Conservation (phyloP, 1,140 invertebrate genomes). For the Meteorus sp. region DNA sequence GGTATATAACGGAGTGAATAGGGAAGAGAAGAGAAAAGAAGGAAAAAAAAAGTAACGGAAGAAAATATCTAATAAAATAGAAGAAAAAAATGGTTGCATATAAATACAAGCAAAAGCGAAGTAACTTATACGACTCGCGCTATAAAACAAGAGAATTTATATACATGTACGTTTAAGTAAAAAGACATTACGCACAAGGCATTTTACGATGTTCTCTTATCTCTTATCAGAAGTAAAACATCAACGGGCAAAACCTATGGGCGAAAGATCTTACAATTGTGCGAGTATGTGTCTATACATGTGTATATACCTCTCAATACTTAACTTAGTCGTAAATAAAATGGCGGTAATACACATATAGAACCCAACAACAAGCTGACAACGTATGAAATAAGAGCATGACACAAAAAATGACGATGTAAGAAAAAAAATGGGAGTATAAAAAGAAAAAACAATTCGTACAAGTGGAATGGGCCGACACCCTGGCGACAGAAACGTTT, state of each 20-base stretch:
- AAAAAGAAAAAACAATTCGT: conserved; percentile 18
- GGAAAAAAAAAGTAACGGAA: background rate
- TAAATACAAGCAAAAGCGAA: background rate
- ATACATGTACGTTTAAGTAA: background rate
- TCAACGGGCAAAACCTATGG: conserved; percentile 26
- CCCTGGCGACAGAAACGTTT: background rate
- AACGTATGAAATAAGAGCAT: background rate
- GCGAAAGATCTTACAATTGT: conserved; percentile 38
- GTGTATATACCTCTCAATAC: conserved; percentile 26
- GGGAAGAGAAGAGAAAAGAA: background rate
- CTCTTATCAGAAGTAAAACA: conserved; percentile 50
- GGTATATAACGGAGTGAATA: no score
- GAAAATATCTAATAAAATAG: background rate
- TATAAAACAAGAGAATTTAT: background rate
- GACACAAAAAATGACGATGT: background rate
- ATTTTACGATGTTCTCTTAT: conserved; percentile 31
- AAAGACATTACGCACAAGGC: conserved; percentile 4
- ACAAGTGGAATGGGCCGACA: conserved; percentile 1
- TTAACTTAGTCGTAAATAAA: conserved; percentile 49
- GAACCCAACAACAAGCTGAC: background rate
- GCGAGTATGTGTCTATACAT: background rate
- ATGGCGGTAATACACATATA: conserved; percentile 27
- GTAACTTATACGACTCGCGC: no score
- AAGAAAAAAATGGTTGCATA: background rate
- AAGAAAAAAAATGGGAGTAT: conserved; percentile 8